Evolutionary conservation across 2,888 invertebrate species (phyloP).

Genomic region (Spisula subtruncata): DNA sequence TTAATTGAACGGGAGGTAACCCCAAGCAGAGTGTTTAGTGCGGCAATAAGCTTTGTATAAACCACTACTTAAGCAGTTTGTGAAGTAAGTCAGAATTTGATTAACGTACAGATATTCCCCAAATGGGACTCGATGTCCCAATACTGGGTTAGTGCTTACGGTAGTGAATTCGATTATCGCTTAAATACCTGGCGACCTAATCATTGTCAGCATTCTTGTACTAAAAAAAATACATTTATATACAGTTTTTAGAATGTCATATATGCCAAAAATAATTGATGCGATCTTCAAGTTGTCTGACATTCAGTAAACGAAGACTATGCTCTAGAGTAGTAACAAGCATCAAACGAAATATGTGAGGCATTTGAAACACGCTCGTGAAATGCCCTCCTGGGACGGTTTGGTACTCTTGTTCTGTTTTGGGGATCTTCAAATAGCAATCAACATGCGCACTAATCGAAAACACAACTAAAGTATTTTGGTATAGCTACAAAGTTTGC

Average conservation of each 20-base stretch:
- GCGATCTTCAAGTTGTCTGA: neutral
- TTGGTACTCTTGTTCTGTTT: neutral
- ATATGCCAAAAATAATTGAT: conserved; percentile 3
- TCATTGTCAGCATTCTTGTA: neutral
- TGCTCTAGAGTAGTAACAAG: neutral
- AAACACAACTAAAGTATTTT: conserved; percentile 15
- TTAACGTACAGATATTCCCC: no score
- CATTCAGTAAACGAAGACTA: neutral
- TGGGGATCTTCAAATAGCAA: neutral
- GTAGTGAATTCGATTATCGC: neutral
- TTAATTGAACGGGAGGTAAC: no score
- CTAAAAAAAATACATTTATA: conserved; percentile 3
- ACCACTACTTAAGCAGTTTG: no score
- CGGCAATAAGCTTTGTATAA: no score
- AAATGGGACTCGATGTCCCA: no score
- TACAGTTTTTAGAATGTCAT: neutral
- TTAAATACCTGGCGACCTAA: neutral
- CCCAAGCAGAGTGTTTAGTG: no score
- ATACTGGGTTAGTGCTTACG: no score
- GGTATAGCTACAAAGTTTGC: neutral
- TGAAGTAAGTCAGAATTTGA: no score
- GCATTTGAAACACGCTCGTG: conserved; percentile 5
- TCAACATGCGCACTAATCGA: neutral
- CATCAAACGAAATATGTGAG: neutral
- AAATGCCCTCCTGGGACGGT: neutral